Percentiles rank a stretch among this genome's conserved stretches.
phyloP scores from a whole-genome alignment of 2,888 invertebrate species.

The Drosophila recens region DNA sequence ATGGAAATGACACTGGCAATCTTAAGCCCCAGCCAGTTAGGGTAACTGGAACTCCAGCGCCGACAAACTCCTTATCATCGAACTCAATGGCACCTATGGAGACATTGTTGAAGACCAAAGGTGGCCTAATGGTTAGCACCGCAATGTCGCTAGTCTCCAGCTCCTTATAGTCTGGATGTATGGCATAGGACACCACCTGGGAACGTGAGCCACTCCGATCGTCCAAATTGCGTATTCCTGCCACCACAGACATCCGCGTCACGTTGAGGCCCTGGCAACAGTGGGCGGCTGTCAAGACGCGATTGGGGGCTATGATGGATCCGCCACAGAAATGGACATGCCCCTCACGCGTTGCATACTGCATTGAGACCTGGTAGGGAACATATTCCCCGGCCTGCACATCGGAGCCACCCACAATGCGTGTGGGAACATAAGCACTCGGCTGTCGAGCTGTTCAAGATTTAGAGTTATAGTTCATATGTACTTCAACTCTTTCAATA shows the following conservation, averaged over 20 bases:
- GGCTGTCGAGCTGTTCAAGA: constrained; percentile 51
- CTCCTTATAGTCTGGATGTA: constrained; percentile 82
- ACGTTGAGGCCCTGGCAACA: constrained; percentile 78
- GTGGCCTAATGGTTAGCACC: constrained; percentile 72
- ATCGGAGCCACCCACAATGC: constrained; percentile 81
- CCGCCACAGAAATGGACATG: constrained; percentile 83
- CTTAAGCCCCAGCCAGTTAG: constrained; percentile 84
- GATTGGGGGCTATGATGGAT: constrained; percentile 79
- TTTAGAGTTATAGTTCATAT: neutral
- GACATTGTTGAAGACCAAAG: constrained; percentile 71
- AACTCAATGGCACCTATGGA: constrained; percentile 84
- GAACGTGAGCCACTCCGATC: constrained; percentile 66
- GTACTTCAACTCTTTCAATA: neutral
- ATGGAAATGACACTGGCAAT: constrained; percentile 73
- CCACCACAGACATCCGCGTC: constrained; percentile 72
- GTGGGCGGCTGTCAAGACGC: constrained; percentile 84
- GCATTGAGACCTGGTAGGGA: constrained; percentile 84
- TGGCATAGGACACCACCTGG: constrained; percentile 63
- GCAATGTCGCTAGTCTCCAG: constrained; percentile 83
- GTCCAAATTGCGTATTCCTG: constrained; percentile 75
- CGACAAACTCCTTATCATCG: constrained; percentile 54
- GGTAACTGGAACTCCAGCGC: constrained; percentile 73
- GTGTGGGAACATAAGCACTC: constrained; percentile 37
- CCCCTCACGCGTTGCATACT: constrained; percentile 62
- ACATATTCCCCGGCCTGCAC: constrained; percentile 71